Evolutionary conservation across 2,113 vertebrate species (phyloP), one percentile per base, ranked within the genome.

Genomic region (Hirundichthys speculiger): DNA sequence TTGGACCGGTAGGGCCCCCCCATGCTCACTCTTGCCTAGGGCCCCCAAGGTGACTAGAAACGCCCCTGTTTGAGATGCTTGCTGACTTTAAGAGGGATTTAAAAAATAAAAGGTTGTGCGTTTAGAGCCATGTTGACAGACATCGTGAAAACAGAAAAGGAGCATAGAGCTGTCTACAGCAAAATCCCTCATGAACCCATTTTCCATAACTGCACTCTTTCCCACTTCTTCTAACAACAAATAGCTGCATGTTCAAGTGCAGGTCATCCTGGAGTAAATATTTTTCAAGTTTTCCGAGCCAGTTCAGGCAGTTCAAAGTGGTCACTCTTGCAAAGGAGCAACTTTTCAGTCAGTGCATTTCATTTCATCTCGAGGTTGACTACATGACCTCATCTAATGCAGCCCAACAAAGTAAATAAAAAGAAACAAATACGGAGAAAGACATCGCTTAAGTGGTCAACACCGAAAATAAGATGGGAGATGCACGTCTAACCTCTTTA

Each of bases 221-320:
- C n/a, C n/a, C n/a, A n/a, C n/a, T n/a, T n/a, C 69, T 76, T 77
- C 72, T 64, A 56, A 64, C 79, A 85, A 80, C 78, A 75, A 80
- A 74, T 38, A 3, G 39, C 20, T 10, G 42, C 42, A 45, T 45
- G 16, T n/a, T 16, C 42, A 9, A 25, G 40, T 63, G 21, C 67
- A 77, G 63, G 69, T 67, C 49, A 54, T 41, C 69, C 53, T 77
- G 75, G 38, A 54, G 53, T 60, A 64, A 65, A 45, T 69, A 69
- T 77, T 84, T 79, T 77, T 79, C 58, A 58, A 64, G 46, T 60
- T 27, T 59, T 55, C 51, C 41, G 62, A 64, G 61, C 68, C 68
- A 78, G 76, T 4, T 27, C 27, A 4, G 27, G 8, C 27, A 27
- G 27, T 27, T 27, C 27, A 27, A 27, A 27, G 8, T n/a, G n/a